These are phyloP conservation scores for Brachyalestes nurse DNA, from an alignment of 2,797 vertebrate genomes.

Conservation along the genomic window DNA sequence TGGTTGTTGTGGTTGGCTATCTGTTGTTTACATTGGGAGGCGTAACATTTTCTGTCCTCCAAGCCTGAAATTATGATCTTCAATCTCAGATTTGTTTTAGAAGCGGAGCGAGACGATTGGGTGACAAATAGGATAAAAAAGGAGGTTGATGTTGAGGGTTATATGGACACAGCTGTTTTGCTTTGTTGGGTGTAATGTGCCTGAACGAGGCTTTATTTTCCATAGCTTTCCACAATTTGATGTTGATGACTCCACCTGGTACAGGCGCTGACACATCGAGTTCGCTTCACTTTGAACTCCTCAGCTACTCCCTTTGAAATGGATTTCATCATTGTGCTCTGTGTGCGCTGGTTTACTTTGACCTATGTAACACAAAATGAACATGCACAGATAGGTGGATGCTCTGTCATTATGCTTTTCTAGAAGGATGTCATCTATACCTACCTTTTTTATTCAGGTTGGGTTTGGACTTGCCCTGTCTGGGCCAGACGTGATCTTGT, in stretches of 20 bases:
- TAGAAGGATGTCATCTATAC: neutral
- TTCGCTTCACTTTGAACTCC: conserved; percentile 5
- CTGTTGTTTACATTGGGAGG: conserved; percentile 17
- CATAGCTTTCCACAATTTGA: neutral
- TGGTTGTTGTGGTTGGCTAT: conserved; percentile 19
- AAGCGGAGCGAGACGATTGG: conserved; percentile 19
- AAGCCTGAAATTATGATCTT: conserved; percentile 14
- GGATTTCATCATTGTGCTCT: neutral
- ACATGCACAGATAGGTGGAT: neutral
- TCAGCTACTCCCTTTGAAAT: neutral
- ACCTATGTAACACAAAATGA: neutral
- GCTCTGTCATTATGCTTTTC: neutral
- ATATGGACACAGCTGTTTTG: conserved; percentile 1
- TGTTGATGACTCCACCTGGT: conserved; percentile 18
- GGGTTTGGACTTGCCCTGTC: neutral
- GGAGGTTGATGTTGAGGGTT: neutral
- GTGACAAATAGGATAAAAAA: neutral
- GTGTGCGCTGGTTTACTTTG: neutral
- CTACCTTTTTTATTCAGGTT: neutral
- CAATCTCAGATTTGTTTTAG: conserved; percentile 40
- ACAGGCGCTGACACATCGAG: neutral
- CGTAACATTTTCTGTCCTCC: neutral
- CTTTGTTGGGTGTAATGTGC: conserved; percentile 3
- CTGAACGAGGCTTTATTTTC: conserved; percentile 4
- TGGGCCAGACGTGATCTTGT: neutral